Base-by-base conservation (phyloP, 2,888 invertebrate genomes). In the Lapara coniferarum region DNA sequence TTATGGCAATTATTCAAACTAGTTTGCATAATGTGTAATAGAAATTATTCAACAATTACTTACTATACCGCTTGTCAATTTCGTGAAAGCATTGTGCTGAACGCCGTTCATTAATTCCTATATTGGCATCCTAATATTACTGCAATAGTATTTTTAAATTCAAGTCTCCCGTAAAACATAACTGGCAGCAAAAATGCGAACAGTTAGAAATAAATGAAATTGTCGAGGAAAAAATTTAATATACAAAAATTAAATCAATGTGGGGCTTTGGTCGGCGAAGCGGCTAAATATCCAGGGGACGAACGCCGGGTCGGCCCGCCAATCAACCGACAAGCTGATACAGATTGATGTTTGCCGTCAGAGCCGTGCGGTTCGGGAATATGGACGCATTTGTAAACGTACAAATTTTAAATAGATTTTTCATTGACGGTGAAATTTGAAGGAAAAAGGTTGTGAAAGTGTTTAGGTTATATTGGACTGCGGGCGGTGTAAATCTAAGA, bases 311-410 rank as follows among this genome's bases (percentile, higher is more conserved):
- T 83, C 81, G 77, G 75, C 73, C 73, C 77, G 77, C 78, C 81
- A 79, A 84, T 83, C 84, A 84, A 77, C 74, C 73, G 76, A 72
- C 77, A 76, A 75, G 76, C 81, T 83, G 83, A 84, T 86, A 82
- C 83, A 82, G 86, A 86, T 86, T 85, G 86, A 86, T 86, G 86
- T 79, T 75, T 77, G 67, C 69, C 71, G 74, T 70, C 74, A 67
- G 71, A 37, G 67, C 72, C 57, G 68, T 69, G 44, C 63, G 63
- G 55, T 46, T 12, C 63, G 66, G 44, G 19, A 69, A 59, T 63
- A 59, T 44, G 30, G 44, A 59, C 53, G 25, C 37, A 46, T 63
- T 63, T 63, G 49, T 63, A 63, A 63, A 63, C n/a, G 63, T 49
- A 63, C 63, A 49, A 46, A 49, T 68, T 69, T 59, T 53, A 59